phyloP scores from a whole-genome alignment of 2,113 vertebrate species.

The Brienomyrus brachyistius region DNA sequence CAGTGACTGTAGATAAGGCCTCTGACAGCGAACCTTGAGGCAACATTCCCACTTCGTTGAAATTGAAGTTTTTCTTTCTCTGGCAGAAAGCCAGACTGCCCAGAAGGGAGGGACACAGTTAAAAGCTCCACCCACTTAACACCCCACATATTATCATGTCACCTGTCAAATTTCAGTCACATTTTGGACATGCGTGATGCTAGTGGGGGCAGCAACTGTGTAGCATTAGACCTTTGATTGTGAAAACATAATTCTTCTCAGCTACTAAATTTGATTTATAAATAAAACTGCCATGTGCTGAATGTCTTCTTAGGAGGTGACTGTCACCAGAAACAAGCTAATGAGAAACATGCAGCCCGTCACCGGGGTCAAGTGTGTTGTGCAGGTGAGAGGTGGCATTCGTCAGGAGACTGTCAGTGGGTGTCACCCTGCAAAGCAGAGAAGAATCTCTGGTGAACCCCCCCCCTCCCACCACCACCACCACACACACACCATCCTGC shows the following conservation, averaged over 20 bases:
- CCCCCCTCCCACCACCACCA: background rate
- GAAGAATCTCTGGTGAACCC: background rate
- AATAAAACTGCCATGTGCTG: background rate
- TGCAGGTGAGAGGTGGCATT: background rate
- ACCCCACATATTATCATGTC: background rate
- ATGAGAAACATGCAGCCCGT: background rate
- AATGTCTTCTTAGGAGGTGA: background rate
- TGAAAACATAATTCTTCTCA: background rate
- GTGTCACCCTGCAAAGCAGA: background rate
- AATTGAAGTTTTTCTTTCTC: background rate
- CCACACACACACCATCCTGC: background rate
- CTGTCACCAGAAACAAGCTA: background rate
- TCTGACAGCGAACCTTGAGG: background rate
- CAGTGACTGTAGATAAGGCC: background rate
- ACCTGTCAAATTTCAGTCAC: background rate
- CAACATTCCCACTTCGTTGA: background rate
- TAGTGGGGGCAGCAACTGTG: background rate
- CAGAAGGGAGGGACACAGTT: background rate
- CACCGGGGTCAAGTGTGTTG: background rate
- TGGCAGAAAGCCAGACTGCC: background rate
- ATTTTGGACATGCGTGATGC: no score
- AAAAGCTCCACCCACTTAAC: background rate
- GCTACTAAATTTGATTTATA: background rate
- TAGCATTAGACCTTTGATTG: background rate
- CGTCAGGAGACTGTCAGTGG: background rate